A percentile compares a stretch with the other conserved stretches of the same genome.
Evolutionary conservation across 1,140 invertebrate genomes (phyloP).

Genomic region (Megalopta genalis): DNA sequence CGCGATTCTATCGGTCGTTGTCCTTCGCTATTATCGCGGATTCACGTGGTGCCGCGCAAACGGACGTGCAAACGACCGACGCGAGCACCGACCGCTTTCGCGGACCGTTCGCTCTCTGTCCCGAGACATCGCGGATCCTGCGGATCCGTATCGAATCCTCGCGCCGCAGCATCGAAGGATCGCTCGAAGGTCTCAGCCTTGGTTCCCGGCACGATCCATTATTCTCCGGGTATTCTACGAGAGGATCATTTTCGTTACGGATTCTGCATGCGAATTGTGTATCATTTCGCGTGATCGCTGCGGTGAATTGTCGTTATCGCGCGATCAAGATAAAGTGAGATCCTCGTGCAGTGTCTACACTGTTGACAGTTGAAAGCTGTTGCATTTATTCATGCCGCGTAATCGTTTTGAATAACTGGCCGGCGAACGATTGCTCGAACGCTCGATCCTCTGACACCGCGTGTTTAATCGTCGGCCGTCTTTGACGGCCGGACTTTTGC

Average conservation of each 20-base stretch:
- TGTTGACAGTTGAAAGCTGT: too few species aligned
- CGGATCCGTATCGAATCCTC: not conserved
- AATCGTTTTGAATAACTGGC: too few species aligned
- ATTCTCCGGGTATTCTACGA: too few species aligned
- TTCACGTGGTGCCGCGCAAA: conserved; percentile 17
- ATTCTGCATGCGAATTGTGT: not conserved
- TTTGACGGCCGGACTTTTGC: too few species aligned
- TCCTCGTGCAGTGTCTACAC: too few species aligned
- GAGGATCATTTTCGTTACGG: not conserved
- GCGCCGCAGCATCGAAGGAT: not conserved
- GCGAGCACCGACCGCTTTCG: not conserved
- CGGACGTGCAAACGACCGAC: conserved; percentile 15
- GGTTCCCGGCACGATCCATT: not conserved
- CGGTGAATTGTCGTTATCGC: too few species aligned
- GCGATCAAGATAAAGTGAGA: too few species aligned
- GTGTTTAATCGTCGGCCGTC: too few species aligned
- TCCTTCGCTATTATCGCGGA: conserved; percentile 32
- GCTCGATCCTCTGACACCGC: too few species aligned
- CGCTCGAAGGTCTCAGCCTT: not conserved
- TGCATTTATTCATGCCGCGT: too few species aligned
- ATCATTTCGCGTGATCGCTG: not conserved
- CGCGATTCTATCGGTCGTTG: conserved; percentile 30
- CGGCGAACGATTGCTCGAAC: too few species aligned
- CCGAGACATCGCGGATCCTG: not conserved
- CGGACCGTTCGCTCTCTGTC: not conserved